These are phyloP conservation scores for Desmophyllum pertusum DNA, from an alignment of 92 coral and sea anemone species.

Conservation along the genomic window DNA sequence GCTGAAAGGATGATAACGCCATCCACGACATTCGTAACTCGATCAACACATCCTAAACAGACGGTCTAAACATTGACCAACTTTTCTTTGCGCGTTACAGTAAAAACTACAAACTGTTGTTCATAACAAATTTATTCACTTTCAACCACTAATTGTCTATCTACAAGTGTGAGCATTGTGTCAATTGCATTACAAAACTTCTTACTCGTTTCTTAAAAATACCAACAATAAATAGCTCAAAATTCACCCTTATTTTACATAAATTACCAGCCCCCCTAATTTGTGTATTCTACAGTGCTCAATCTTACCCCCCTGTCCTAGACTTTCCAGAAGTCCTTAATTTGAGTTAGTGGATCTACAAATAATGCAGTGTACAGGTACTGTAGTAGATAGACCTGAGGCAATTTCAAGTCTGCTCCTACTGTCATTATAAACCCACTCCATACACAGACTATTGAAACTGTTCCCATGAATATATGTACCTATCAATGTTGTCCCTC, in stretches of 20 bases:
- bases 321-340: slow-evolving; percentile 4
- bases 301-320: neutral
- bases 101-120: neutral
- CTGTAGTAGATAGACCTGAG: neutral
- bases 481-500: too few relatives aligned
- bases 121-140: neutral
- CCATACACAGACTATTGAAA: neutral
- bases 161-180: neutral
- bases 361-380: too few relatives aligned
- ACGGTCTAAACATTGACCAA: too few relatives aligned
- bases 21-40: neutral
- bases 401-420: neutral
- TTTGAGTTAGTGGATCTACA: too few relatives aligned
- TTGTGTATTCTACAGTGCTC: neutral
- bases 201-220: neutral
- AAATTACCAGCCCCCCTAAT: neutral
- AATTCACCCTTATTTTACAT: neutral
- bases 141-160: neutral
- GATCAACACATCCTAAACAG: neutral
- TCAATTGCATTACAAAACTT: neutral
- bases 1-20: too few relatives aligned
- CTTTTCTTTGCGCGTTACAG: neutral
- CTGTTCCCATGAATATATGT: neutral
- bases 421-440: neutral
- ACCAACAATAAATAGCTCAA: neutral